Base-by-base conservation (phyloP, 2,113 vertebrate genomes). In the Pseudorasbora parva region DNA sequence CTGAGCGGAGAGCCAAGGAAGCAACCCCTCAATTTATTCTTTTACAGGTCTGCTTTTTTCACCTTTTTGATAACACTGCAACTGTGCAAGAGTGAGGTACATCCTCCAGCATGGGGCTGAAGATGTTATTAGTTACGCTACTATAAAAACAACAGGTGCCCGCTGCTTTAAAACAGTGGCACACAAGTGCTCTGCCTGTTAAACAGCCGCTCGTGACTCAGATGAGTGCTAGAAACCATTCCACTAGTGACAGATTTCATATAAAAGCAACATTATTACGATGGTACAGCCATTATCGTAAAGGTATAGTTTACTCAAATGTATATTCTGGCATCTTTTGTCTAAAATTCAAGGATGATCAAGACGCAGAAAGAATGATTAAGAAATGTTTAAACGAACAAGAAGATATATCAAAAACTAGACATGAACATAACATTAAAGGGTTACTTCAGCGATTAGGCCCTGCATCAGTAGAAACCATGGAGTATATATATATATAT, bases 141-240 rank as follows among this genome's bases (percentile, higher is more conserved):
- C 73, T 69, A 56, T 12, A 72, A 71, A 59, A 62, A 17, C 59
- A 60, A 83, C 74, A 64, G 84, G 84, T 86, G 54, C 59, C 19
- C 19, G 5, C 15, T 25, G 5, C 47, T 37, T 49, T 17, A 21
- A 17, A 54, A 21, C 23, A 73, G 69, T 6, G 25, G 56, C 68
- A 21, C 0, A 8, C 75, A 62, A 80, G 19, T 4, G 25, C 41
- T 49, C 71, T 11, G 69, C 45, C 47, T 41, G 43, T 30, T 54
- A 82, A 57, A 73, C 54, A 82, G 54, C 37, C 41, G 15, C 54
- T 47, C 7, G 23, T 59, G 81, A 57, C 21, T 23, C 12, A 27
- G 45, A 74, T 30, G 8, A 11, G 72, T 30, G n/a, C 15, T 49
- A 30, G 3, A 69, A 57, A n/a, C 23, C 71, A 60, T 49, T 82